phyloP scores from a whole-genome alignment of 2,888 invertebrate species.

The Dolichopus griseipennis region DNA sequence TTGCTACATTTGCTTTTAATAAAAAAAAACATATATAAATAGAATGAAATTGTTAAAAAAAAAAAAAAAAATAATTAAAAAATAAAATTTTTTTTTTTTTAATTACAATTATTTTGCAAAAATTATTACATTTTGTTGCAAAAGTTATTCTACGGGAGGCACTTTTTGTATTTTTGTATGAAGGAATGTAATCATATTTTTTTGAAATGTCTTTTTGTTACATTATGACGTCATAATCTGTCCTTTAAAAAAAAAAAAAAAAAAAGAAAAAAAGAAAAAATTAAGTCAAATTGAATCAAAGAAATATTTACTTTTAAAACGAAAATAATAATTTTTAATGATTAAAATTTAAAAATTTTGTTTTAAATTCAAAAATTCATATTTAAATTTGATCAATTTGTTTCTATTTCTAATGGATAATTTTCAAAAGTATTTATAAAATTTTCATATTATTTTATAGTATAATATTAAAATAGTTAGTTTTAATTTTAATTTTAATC shows the following conservation, averaged over 20 bases:
- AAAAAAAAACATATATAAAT: background rate
- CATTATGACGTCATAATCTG: slow-evolving; percentile 6
- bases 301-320: background rate
- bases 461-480: too few species aligned
- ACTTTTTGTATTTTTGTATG: slow-evolving; percentile 6
- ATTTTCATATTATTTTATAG: too few species aligned
- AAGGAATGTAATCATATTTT: slow-evolving; percentile 6
- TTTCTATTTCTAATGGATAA: background rate
- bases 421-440: too few species aligned
- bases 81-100: too few species aligned
- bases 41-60: background rate
- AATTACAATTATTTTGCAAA: background rate
- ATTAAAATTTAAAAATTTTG: too few species aligned
- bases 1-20: slow-evolving; percentile 1
- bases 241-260: background rate
- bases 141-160: slow-evolving; percentile 5
- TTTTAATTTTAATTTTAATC: too few species aligned
- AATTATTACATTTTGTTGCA: background rate
- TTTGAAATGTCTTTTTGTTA: slow-evolving; percentile 6
- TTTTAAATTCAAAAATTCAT: too few species aligned
- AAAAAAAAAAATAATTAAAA: background rate
- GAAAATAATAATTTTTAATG: background rate
- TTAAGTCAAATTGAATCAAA: background rate
- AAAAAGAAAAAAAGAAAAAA: background rate
- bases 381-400: background rate